Evolutionary conservation across 2,888 invertebrate species (phyloP), one percentile per base, ranked within the genome.

Genomic region (Fissipunctia ypsillon): DNA sequence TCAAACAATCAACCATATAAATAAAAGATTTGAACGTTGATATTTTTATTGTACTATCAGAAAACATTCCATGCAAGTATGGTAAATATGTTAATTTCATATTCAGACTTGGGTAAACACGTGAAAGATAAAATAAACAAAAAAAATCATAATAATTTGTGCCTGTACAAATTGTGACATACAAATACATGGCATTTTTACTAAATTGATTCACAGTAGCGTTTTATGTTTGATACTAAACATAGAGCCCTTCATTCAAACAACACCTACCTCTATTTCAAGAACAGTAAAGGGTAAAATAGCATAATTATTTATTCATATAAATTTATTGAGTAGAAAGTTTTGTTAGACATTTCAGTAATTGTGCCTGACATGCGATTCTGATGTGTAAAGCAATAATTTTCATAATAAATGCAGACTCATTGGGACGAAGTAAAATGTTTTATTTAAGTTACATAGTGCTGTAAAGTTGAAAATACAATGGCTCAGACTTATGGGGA

Each of bases 281-380:
- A 57, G 1, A 9, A 6, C 12, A 2, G 19, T 64, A 73, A 54
- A 60, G 38, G 7, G 16, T 28, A 22, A 35, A 74, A 52, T 78
- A 0, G 43, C 19, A 25, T n/a, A n/a, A n/a, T n/a, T n/a, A n/a
- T n/a, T n/a, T n/a, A n/a, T n/a, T n/a, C n/a, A n/a, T 67, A 54
- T 50, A 61, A 22, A 12, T n/a, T 38, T 31, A 28, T 59, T 54
- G 19, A 64, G 3, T 61, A n/a, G 2, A 69, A 54, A 61, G 1
- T 65, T 64, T 71, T 57, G 66, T 80, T 57, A 19, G 22, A 63
- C 38, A 72, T 78, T 77, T 74, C 64, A 77, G 80, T 83, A 83
- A 82, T 84, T 71, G 71, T 69, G 31, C 28, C 59, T 31, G 73
- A 79, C 81, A 84, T 81, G 80, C 84, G 74, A 85, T 78, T 68